Evolutionary conservation across 2,888 invertebrate species (phyloP).

Genomic region (Brachyptera putata): DNA sequence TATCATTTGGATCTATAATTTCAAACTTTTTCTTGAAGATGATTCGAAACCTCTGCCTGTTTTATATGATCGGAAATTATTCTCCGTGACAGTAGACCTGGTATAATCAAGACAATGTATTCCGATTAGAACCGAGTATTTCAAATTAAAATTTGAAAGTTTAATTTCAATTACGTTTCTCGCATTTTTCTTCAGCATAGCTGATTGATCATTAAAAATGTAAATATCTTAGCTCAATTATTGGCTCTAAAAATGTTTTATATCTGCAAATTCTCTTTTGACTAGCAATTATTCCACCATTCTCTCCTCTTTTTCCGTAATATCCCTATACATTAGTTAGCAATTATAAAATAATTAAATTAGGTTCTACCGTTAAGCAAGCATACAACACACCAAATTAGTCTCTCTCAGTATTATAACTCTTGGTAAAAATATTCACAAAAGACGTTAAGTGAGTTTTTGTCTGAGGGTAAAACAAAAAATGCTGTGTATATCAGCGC

Average conservation of each 20-base stretch:
- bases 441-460: neutral
- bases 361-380: slow-evolving; percentile 10
- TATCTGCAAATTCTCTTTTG: neutral
- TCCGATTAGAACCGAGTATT: no score
- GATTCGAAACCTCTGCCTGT: no score
- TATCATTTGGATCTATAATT: no score
- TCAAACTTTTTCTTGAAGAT: no score
- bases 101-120: no score
- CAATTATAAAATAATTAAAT: slow-evolving; percentile 14
- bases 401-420: neutral
- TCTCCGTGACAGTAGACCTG: no score
- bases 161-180: no score
- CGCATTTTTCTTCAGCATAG: neutral
- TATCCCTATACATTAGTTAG: neutral
- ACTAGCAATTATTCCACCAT: neutral
- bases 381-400: neutral
- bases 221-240: neutral
- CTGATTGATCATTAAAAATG: neutral
- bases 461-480: neutral
- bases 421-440: neutral
- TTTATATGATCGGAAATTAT: no score
- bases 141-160: no score
- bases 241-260: no score
- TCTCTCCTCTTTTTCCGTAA: neutral
- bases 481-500: neutral